These are phyloP conservation scores for Micropoecilia bifurca DNA, from an alignment of 2,797 vertebrate genomes.

Conservation along the genomic window DNA sequence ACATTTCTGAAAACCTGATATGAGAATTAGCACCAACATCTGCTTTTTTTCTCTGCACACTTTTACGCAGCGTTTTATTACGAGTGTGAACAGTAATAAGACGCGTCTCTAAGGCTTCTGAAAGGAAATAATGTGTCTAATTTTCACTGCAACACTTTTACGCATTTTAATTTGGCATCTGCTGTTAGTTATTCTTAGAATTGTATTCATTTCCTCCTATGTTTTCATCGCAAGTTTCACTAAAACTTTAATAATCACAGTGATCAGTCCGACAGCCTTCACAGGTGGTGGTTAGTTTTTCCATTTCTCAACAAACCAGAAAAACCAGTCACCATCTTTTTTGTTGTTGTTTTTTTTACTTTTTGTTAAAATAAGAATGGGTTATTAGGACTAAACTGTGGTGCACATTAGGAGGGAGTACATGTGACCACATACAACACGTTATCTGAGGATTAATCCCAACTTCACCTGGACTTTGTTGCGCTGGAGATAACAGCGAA, in stretches of 20 bases:
- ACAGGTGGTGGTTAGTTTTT: neutral
- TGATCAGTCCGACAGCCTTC: neutral
- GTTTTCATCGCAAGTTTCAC: neutral
- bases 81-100: neutral
- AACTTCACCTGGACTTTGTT: conserved; percentile 8
- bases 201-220: neutral
- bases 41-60: neutral
- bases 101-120: neutral
- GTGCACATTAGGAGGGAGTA: neutral
- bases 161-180: neutral
- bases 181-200: neutral
- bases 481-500: conserved; percentile 5
- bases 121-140: neutral
- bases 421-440: neutral
- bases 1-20: neutral
- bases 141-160: neutral
- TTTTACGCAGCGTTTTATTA: neutral
- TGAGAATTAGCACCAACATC: neutral
- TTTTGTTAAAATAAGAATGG: neutral
- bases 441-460: neutral
- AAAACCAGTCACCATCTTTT: neutral
- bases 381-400: neutral
- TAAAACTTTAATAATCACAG: neutral
- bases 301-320: neutral
- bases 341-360: neutral